Conservation (phyloP, 2,888 invertebrate genomes). For the Dysmachus trigonus region DNA sequence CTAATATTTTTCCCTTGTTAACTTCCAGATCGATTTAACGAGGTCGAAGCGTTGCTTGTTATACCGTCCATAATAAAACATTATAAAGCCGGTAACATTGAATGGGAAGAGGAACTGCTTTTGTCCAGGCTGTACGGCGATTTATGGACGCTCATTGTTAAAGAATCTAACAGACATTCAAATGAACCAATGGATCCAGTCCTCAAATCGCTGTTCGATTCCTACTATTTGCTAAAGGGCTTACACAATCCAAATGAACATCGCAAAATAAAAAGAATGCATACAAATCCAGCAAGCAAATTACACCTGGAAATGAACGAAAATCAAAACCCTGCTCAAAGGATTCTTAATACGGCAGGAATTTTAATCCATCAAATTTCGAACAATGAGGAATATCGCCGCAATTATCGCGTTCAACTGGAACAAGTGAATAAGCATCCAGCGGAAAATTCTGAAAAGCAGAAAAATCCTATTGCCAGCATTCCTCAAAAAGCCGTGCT, state of each 20-base stretch:
- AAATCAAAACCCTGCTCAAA: constrained; percentile 47
- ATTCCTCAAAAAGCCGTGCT: not conserved
- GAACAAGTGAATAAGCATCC: not conserved
- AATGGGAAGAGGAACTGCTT: constrained; percentile 27
- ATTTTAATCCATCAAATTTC: constrained; percentile 45
- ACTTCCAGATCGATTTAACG: constrained; percentile 25
- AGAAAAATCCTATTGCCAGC: not conserved
- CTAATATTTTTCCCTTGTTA: not conserved
- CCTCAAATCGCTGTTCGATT: constrained; percentile 45
- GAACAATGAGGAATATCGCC: not conserved
- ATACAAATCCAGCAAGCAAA: not conserved
- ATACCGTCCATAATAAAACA: constrained; percentile 48
- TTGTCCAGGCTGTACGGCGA: constrained; percentile 48
- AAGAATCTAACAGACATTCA: constrained; percentile 39
- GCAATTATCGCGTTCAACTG: not conserved
- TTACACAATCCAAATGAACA: not conserved
- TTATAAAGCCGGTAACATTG: constrained; percentile 27
- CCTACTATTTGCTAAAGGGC: not conserved
- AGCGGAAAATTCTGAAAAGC: not conserved
- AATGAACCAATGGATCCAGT: constrained; percentile 46
- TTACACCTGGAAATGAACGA: constrained; percentile 41
- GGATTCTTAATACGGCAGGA: constrained; percentile 47
- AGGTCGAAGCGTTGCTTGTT: constrained; percentile 45
- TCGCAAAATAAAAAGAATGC: not conserved
- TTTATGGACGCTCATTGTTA: constrained; percentile 46